A percentile compares a stretch with the other conserved stretches of the same genome.
These are phyloP conservation scores for Scopus umbretta DNA, from an alignment of 2,113 vertebrate genomes.

Conservation along the genomic window DNA sequence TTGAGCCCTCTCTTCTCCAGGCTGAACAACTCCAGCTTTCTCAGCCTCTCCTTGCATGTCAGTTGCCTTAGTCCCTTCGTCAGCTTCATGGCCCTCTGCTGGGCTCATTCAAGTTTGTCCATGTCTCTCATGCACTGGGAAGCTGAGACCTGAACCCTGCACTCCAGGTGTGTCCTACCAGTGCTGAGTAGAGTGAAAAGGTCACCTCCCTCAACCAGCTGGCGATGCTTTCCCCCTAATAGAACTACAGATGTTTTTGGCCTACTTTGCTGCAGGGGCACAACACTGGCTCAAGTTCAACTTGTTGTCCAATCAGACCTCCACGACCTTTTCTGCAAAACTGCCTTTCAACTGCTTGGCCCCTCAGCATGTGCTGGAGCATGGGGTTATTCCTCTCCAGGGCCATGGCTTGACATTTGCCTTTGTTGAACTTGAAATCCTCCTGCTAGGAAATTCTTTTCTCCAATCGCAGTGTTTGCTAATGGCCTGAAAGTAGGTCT, in stretches of 20 bases:
- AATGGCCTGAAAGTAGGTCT: not conserved
- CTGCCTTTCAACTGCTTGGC: not conserved
- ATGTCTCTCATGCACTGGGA: not conserved
- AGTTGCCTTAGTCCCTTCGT: not conserved
- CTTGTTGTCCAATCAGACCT: not conserved
- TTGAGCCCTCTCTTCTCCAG: not conserved
- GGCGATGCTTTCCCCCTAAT: not conserved
- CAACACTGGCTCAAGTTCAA: not conserved
- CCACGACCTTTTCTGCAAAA: not conserved
- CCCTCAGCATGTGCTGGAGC: not conserved
- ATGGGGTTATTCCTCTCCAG: not conserved
- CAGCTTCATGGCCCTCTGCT: not conserved
- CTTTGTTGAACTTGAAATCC: not conserved
- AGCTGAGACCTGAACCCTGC: not conserved
- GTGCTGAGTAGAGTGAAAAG: not conserved
- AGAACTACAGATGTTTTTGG: not conserved
- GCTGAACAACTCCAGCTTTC: not conserved
- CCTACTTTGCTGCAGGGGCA: not conserved
- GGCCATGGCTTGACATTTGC: not conserved
- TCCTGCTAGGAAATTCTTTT: not conserved
- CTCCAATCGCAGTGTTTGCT: not conserved
- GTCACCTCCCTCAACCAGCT: not conserved
- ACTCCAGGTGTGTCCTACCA: not conserved
- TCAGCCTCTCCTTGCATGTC: not conserved
- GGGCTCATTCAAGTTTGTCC: not conserved